A percentile compares a stretch with the other conserved stretches of the same genome.
Conservation (phyloP, 2,888 invertebrate genomes). For the Molorchus minor region DNA sequence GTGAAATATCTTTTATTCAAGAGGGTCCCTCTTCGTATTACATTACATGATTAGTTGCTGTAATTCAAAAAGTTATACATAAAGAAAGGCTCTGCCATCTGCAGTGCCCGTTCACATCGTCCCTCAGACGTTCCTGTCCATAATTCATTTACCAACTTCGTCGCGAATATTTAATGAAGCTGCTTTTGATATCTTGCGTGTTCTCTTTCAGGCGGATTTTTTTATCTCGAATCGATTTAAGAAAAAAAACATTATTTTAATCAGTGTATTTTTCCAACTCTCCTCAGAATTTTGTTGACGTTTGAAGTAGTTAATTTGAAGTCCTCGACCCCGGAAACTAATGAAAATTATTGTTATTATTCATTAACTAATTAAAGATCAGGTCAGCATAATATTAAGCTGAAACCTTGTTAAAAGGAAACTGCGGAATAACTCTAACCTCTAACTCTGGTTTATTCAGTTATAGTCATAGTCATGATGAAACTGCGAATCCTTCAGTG, state of each 20-base stretch:
- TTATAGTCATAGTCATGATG: constrained; percentile 40
- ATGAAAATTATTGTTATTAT: too few species aligned
- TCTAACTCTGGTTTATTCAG: constrained; percentile 36
- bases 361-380: too few species aligned
- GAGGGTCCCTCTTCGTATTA: constrained; percentile 41
- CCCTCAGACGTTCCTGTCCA: constrained; percentile 23
- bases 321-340: too few species aligned
- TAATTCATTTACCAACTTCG: constrained; percentile 41
- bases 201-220: constrained; percentile 38
- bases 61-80: constrained; percentile 46
- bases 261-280: too few species aligned
- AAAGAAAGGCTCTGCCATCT: constrained; percentile 45
- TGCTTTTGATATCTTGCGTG: constrained; percentile 39
- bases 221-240: too few species aligned
- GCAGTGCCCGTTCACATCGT: constrained; percentile 9
- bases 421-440: too few species aligned
- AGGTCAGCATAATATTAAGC: too few species aligned
- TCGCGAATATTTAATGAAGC: constrained; percentile 40
- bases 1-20: constrained; percentile 58
- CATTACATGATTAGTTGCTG: constrained; percentile 55
- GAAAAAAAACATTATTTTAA: too few species aligned
- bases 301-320: too few species aligned
- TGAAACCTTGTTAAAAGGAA: too few species aligned
- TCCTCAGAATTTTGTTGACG: too few species aligned
- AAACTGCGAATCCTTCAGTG: too few species aligned